Evolutionary conservation across 2,797 vertebrate species (phyloP).

Genomic region (Coregonus suidteri): DNA sequence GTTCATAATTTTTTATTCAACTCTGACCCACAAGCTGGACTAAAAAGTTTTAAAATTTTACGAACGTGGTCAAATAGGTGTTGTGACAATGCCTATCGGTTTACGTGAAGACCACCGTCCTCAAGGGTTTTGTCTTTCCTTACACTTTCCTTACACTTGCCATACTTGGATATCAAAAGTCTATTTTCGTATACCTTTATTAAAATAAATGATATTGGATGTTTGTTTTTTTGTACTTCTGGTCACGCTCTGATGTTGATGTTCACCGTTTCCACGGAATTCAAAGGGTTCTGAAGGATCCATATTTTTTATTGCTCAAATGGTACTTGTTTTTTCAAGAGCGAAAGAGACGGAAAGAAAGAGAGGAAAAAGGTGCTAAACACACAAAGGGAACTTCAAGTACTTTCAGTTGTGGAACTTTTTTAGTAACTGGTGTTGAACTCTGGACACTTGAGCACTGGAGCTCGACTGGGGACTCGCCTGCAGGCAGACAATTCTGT

Average conservation of each 20-base stretch:
- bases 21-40: slow-evolving; percentile 51
- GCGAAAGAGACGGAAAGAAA: slow-evolving; percentile 1
- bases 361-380: slow-evolving; percentile 30
- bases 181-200: slow-evolving; percentile 74
- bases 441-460: slow-evolving; percentile 46
- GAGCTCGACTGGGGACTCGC: slow-evolving; percentile 39
- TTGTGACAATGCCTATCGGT: slow-evolving; percentile 38
- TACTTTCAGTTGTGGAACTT: slow-evolving; percentile 62
- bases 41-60: slow-evolving; percentile 35
- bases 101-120: slow-evolving; percentile 68
- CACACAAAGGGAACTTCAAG: slow-evolving; percentile 73
- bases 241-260: slow-evolving; percentile 33
- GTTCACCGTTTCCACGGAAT: slow-evolving; percentile 48
- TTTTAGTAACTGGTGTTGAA: slow-evolving; percentile 61
- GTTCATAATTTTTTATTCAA: slow-evolving; percentile 58
- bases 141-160: slow-evolving; percentile 52
- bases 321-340: slow-evolving; percentile 51
- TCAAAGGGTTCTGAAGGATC: slow-evolving; percentile 56
- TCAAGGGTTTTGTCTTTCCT: slow-evolving; percentile 57
- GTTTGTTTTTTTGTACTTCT: slow-evolving; percentile 50
- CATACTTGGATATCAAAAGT: slow-evolving; percentile 62
- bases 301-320: slow-evolving; percentile 33
- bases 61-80: slow-evolving; percentile 51
- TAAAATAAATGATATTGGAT: slow-evolving; percentile 70
- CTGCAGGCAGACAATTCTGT: slow-evolving; percentile 43